phyloP scores from a whole-genome alignment of 2,113 vertebrate genomes.

The Erythrocercus mccallii region DNA sequence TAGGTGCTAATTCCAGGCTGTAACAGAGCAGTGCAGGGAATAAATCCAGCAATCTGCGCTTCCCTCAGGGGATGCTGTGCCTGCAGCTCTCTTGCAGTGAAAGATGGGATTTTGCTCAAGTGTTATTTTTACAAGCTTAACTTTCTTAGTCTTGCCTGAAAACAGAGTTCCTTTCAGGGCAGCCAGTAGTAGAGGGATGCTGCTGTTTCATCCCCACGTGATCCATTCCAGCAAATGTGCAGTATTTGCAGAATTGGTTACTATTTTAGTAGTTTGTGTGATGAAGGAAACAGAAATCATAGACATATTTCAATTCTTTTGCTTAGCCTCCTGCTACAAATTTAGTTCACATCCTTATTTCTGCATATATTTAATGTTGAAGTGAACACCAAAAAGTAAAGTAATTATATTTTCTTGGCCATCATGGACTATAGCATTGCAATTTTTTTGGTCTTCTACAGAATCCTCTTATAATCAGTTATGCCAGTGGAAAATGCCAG shows the following conservation, averaged over 20 bases:
- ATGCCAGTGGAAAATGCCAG: not conserved
- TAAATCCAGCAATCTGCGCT: not conserved
- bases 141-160: not conserved
- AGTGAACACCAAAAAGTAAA: not conserved
- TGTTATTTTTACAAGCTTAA: not conserved
- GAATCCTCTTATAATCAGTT: not conserved
- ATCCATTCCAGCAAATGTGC: not conserved
- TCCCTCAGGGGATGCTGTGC: not conserved
- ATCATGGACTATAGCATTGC: not conserved
- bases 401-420: not conserved
- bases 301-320: not conserved
- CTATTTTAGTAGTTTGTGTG: not conserved
- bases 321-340: not conserved
- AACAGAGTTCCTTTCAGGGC: not conserved
- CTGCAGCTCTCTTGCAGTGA: not conserved
- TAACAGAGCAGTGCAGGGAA: not conserved
- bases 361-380: not conserved
- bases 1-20: not conserved
- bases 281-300: not conserved
- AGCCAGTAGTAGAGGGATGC: not conserved
- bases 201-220: not conserved
- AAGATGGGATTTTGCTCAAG: not conserved
- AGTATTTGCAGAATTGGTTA: not conserved
- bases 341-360: not conserved
- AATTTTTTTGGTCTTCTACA: not conserved